Evolutionary conservation across 2,888 invertebrate species (phyloP).

Genomic region (Macaria notata): DNA sequence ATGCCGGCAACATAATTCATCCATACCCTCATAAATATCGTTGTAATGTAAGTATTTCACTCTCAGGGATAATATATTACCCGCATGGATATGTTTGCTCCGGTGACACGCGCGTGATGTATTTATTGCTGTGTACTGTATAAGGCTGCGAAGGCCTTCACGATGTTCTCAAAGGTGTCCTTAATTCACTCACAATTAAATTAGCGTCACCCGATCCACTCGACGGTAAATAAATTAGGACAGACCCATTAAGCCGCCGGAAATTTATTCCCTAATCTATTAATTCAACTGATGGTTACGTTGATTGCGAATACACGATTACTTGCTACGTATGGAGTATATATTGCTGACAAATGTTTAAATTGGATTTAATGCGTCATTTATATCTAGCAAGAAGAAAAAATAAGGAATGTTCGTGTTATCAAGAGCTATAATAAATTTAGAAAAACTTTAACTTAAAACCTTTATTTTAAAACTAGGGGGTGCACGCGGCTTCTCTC

Average conservation of each 20-base stretch:
- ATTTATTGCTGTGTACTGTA: slow-evolving; percentile 55
- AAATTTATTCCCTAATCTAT: slow-evolving; percentile 64
- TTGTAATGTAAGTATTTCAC: slow-evolving; percentile 60
- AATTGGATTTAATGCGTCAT: no score
- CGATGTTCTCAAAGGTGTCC: slow-evolving; percentile 61
- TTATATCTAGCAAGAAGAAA: no score
- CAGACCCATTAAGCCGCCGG: slow-evolving; percentile 58
- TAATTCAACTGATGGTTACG: slow-evolving; percentile 44
- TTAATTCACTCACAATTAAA: slow-evolving; percentile 70
- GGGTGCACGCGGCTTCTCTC: no score
- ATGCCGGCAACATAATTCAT: slow-evolving; percentile 27
- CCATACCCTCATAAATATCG: slow-evolving; percentile 52
- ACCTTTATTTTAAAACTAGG: no score
- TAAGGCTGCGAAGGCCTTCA: slow-evolving; percentile 41
- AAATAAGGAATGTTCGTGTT: no score
- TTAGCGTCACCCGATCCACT: slow-evolving; percentile 65
- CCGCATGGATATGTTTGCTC: slow-evolving; percentile 48
- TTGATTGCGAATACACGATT: slow-evolving; percentile 35
- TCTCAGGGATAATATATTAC: slow-evolving; percentile 57
- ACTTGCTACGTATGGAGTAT: neutral
- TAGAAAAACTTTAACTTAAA: no score
- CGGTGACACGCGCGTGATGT: slow-evolving; percentile 53
- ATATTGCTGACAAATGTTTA: no score
- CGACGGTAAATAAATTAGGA: slow-evolving; percentile 69
- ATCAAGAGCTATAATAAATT: no score